Percentiles rank a stretch among this genome's conserved stretches.
These are phyloP conservation scores for Bathybates hornii DNA, from an alignment of 2,113 vertebrate species.

Conservation along the genomic window DNA sequence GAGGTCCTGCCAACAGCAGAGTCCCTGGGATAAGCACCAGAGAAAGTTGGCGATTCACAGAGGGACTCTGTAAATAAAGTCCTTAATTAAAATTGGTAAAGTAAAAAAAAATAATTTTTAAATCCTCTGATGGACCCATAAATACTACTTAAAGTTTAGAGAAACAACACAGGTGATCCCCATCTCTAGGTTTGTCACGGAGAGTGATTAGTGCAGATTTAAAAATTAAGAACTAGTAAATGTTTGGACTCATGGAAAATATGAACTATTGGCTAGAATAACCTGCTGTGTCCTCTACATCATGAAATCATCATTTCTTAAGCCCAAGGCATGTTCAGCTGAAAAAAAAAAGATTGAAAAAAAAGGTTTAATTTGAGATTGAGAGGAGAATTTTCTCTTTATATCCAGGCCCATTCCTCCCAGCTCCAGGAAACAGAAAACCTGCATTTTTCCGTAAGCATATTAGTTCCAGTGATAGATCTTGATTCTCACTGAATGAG, in stretches of 20 bases:
- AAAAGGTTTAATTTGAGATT: not conserved
- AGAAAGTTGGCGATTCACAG: not conserved
- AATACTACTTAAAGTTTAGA: not conserved
- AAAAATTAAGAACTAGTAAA: not conserved
- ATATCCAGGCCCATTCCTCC: not conserved
- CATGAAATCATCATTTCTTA: not conserved
- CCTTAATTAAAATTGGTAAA: not conserved
- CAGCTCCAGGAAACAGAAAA: not conserved
- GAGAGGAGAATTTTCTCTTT: not conserved
- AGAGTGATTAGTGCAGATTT: not conserved
- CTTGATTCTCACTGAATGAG: conserved; percentile 1
- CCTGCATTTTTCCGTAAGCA: conserved; percentile 11
- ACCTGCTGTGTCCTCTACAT: not conserved
- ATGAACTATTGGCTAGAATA: not conserved
- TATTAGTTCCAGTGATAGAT: conserved; percentile 18
- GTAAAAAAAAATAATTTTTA: not conserved
- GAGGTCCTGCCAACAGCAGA: not conserved
- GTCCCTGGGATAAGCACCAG: not conserved
- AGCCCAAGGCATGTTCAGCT: not conserved
- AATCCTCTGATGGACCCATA: not conserved
- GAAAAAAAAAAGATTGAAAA: not conserved
- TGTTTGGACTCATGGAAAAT: not conserved
- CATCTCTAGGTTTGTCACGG: not conserved
- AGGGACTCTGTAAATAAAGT: not conserved
- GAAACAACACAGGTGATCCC: not conserved